Evolutionary conservation across 1,140 invertebrate species (phyloP), one percentile per base, ranked within the genome.

Genomic region (Bacillus rossius): DNA sequence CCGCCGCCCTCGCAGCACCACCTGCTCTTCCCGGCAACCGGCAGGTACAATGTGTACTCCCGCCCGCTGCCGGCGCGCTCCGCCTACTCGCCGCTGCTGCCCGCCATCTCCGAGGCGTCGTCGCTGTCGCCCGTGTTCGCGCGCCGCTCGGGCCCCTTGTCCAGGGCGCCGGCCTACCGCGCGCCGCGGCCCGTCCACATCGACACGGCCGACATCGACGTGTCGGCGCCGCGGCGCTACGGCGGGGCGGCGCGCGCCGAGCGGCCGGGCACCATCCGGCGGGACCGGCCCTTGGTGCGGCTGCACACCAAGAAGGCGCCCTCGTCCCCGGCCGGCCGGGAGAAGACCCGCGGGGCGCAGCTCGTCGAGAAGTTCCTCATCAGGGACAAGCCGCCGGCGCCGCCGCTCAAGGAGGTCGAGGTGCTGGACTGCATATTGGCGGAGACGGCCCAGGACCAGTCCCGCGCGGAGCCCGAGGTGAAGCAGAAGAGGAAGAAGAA

Each of bases 121-220:
- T 67, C 64, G 70, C 75, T 78, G 13, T 71, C 75, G 26, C 62
- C 76, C 20, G 71, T 77, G 13, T 71, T 72, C 56, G 74, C 77
- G 55, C 63, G 14, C 48, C 43, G 20, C n/a, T 8, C 20, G 29
- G 42, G 13, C 60, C 14, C 29, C 64, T 0, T 38, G 68, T 1
- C 48, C 71, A 1, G 29, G n/a, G 65, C 68, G 40, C 67, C 77
- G 20, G 70, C 77, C 14, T 77, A 72, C 58, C 79, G 77, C 61
- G 73, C 80, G 23, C 70, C 79, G 2, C 76, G 80, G 41, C 84
- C 84, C 5, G 79, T 85, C 16, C 77, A 78, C 59, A 88, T 91
- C 26, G 87, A 91, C 67, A 91, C 89, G 3, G 86, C 87, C 1
- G 87, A 91, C 67, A 92, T 92, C 61, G 89, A 92, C 70, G 87